Percentiles rank a stretch among this genome's conserved stretches.
These are phyloP conservation scores for Trichomalopsis sarcophagae DNA, from an alignment of 1,140 invertebrate species.

Conservation along the genomic window DNA sequence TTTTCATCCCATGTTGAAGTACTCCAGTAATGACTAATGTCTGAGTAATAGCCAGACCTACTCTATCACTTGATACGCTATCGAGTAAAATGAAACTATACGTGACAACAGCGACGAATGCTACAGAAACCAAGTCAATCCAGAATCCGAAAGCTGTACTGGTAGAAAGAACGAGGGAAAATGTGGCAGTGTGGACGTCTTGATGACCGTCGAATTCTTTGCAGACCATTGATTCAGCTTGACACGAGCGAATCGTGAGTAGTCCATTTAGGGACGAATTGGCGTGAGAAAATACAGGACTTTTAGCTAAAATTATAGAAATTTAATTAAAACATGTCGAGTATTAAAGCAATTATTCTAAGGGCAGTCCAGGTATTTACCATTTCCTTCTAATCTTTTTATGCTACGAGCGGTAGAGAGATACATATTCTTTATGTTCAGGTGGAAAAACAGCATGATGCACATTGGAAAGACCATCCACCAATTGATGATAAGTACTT, in stretches of 20 bases:
- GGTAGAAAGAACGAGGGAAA: conserved; percentile 84
- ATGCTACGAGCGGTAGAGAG: conserved; percentile 85
- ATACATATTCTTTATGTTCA: conserved; percentile 84
- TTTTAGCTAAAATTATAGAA: conserved; percentile 75
- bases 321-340: not conserved
- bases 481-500: conserved; percentile 85
- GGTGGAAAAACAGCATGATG: conserved; percentile 80
- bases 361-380: conserved; percentile 74
- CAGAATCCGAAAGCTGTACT: conserved; percentile 88
- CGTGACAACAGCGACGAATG: conserved; percentile 81
- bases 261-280: conserved; percentile 87
- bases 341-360: not conserved
- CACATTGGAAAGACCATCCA: conserved; percentile 84
- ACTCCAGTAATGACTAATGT: conserved; percentile 84
- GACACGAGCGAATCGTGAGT: conserved; percentile 85
- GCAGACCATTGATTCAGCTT: conserved; percentile 81
- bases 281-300: conserved; percentile 87
- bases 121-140: conserved; percentile 84
- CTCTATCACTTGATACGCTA: conserved; percentile 72
- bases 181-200: conserved; percentile 78
- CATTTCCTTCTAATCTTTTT: conserved; percentile 88
- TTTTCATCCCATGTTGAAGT: conserved; percentile 89
- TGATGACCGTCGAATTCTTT: conserved; percentile 84
- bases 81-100: conserved; percentile 82
- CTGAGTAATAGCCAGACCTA: conserved; percentile 88